phyloP scores from a whole-genome alignment of 2,113 vertebrate species.

The Oxyruncus cristatus region DNA sequence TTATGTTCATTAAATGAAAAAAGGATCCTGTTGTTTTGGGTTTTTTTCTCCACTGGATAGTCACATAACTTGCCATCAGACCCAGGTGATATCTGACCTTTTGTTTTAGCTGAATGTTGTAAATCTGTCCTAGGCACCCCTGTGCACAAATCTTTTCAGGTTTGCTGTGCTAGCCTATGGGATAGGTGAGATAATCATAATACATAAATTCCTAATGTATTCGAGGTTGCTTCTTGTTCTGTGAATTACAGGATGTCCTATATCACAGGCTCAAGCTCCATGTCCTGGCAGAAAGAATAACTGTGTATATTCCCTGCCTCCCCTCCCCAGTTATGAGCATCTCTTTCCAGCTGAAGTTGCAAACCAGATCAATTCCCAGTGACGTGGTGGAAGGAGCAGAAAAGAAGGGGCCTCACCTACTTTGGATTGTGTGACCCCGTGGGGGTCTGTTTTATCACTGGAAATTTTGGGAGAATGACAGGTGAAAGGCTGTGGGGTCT shows the following conservation, averaged over 20 bases:
- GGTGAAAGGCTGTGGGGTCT: background rate
- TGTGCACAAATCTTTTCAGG: background rate
- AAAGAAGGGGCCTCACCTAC: background rate
- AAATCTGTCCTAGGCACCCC: background rate
- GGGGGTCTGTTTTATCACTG: background rate
- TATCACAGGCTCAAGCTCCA: background rate
- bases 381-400: background rate
- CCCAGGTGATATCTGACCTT: background rate
- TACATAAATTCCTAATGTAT: background rate
- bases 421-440: background rate
- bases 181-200: background rate
- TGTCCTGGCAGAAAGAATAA: background rate
- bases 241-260: background rate
- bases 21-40: background rate
- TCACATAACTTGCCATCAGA: background rate
- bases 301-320: background rate
- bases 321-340: background rate
- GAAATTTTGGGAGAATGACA: background rate
- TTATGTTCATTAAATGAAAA: background rate
- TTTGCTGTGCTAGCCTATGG: background rate
- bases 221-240: background rate
- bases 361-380: background rate
- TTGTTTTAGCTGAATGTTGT: background rate
- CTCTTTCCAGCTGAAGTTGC: background rate
- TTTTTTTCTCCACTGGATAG: background rate